Evolutionary conservation across 2,888 invertebrate species (phyloP).

Genomic region (Euproctis similis): DNA sequence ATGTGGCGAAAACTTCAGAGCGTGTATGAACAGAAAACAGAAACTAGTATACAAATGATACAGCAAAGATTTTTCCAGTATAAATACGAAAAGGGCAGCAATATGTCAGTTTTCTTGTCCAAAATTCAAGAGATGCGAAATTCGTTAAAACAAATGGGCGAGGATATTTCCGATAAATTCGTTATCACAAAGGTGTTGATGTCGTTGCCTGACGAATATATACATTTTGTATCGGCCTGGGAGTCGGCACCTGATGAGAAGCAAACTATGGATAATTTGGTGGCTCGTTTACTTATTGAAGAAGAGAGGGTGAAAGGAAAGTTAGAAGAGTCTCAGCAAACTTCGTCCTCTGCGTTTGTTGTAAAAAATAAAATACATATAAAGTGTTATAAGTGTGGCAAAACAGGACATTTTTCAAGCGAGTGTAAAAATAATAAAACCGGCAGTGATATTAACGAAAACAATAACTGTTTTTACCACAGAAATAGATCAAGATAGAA

Average conservation of each 20-base stretch:
- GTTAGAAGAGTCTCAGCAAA: background rate
- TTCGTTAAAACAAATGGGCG: background rate
- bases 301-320: background rate
- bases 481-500: too few species aligned
- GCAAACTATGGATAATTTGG: background rate
- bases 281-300: background rate
- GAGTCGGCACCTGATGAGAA: background rate
- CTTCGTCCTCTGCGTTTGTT: too few species aligned
- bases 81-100: background rate
- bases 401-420: background rate
- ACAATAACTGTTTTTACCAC: too few species aligned
- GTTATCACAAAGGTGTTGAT: too few species aligned
- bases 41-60: slow-evolving; percentile 12
- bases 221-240: slow-evolving; percentile 1
- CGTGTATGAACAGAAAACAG: slow-evolving; percentile 25
- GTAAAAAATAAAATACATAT: background rate
- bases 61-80: slow-evolving; percentile 3
- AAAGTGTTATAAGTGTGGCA: background rate
- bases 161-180: background rate
- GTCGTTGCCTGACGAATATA: background rate
- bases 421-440: background rate
- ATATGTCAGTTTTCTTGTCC: too few species aligned
- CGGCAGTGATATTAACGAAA: background rate
- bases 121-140: too few species aligned
- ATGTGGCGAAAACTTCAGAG: slow-evolving; percentile 15